Conservation (phyloP, 2,113 vertebrate genomes). For the Hyperoodon ampullatus region DNA sequence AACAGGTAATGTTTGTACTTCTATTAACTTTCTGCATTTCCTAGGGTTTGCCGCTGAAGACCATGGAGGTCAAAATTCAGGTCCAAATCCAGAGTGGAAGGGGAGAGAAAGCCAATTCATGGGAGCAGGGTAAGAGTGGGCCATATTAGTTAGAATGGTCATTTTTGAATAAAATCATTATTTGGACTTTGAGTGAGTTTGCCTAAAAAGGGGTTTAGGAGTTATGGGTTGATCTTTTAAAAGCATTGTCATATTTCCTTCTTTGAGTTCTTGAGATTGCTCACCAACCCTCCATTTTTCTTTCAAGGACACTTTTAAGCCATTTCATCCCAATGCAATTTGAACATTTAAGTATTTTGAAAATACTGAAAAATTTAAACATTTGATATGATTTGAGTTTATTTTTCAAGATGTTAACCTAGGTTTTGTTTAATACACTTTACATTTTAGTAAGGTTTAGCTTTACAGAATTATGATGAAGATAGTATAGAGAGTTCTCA, state of each 20-base stretch:
- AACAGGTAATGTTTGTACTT: background rate
- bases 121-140: rapidly evolving
- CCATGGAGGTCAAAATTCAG: background rate
- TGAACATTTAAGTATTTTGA: constrained; percentile 5
- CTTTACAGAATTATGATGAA: background rate
- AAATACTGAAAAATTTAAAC: background rate
- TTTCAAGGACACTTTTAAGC: background rate
- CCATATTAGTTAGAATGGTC: background rate
- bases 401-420: background rate
- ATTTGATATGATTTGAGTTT: background rate
- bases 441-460: background rate
- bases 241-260: background rate
- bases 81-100: background rate
- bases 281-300: background rate
- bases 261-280: background rate
- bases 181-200: background rate
- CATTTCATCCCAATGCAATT: background rate
- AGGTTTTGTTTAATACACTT: background rate
- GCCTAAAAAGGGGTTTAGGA: background rate
- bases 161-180: background rate
- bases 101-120: background rate
- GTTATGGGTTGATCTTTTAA: background rate
- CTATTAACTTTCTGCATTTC: background rate
- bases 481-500: background rate
- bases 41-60: background rate